Evolutionary conservation across 92 coral and sea anemone species (phyloP), one percentile per base, ranked within the genome.

Genomic region (Blastomussa wellsi): DNA sequence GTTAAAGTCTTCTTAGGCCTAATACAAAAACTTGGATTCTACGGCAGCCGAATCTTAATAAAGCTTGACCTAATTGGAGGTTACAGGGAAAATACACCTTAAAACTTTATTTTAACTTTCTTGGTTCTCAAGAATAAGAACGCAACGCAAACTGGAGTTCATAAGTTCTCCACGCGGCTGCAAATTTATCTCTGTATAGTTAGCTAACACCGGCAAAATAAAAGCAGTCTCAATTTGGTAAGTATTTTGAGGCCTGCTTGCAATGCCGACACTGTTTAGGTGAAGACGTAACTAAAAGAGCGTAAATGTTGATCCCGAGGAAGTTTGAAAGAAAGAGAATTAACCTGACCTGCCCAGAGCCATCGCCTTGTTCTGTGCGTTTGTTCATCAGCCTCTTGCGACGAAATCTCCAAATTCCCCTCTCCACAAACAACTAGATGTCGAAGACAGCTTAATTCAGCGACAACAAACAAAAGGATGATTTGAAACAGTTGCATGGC

Each of bases 261-360:
- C 33, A 28, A 62, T 3, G 33, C 28, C 35, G 33, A 13, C 6
- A 62, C 32, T 29, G 35, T 62, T 62, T 10, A 1, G 68, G 31
- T 28, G 68, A 28, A 28, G 35, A 62, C 26, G 26, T 9, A 29
- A 26, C 31, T 11, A 11, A 35, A 28, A 26, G 35, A 28, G 4
- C 35, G 13, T 26, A 11, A 26, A 29, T 24, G 24, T 8, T 9
- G 26, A 20, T 22, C 20, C 35, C 33, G 3, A 62, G 16, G 15
- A 62, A 28, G 68, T 26, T 28, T 62, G 67, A 15, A 48, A 41
- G 14, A 33, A 66, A 11, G 28, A 19, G 71, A 35, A 41, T 1
- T 57, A 51, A 10, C 19, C 87, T 83, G 44, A 83, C 87, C 87
- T 1, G 73, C 64, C 87, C 87, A 83, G 20, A 83, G 73, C 74